Conservation (phyloP, 2,888 invertebrate species). For the Xanthorhoe designata region DNA sequence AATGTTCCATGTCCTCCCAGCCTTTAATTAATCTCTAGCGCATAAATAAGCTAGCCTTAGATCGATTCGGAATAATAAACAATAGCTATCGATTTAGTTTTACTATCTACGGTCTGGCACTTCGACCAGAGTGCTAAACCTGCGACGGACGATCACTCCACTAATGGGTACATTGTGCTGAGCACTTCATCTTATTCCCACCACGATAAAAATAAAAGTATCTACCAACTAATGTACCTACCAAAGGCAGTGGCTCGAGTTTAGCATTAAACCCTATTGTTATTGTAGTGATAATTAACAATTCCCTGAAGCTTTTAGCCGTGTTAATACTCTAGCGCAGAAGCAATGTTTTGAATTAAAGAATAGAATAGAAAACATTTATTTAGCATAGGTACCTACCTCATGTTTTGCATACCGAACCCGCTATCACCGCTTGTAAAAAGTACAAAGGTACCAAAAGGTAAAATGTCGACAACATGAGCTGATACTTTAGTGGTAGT, state of each 20-base stretch:
- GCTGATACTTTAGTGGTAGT: conserved; percentile 5
- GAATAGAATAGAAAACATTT: too few relatives aligned
- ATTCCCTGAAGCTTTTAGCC: conserved; percentile 27
- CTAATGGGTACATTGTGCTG: neutral
- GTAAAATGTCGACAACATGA: neutral
- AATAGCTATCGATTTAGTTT: conserved; percentile 30
- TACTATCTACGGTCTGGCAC: conserved; percentile 12
- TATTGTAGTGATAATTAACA: conserved; percentile 32
- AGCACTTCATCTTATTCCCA: too few relatives aligned
- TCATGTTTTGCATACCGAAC: conserved; percentile 34
- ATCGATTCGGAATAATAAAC: conserved; percentile 66
- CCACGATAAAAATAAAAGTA: neutral
- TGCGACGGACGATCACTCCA: neutral
- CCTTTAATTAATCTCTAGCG: conserved; percentile 82
- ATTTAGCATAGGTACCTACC: too few relatives aligned
- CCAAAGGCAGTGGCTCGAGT: neutral
- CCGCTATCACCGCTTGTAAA: conserved; percentile 7
- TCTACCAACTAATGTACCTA: neutral
- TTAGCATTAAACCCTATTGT: conserved; percentile 12
- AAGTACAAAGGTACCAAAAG: neutral
- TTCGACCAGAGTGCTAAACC: neutral
- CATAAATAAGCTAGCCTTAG: conserved; percentile 76
- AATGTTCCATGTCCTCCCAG: conserved; percentile 79
- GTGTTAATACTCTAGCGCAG: conserved; percentile 9
- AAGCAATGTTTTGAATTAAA: conserved; percentile 18